These are phyloP conservation scores for Invenusta paracnida DNA, from an alignment of 2,888 invertebrate genomes.

Conservation along the genomic window DNA sequence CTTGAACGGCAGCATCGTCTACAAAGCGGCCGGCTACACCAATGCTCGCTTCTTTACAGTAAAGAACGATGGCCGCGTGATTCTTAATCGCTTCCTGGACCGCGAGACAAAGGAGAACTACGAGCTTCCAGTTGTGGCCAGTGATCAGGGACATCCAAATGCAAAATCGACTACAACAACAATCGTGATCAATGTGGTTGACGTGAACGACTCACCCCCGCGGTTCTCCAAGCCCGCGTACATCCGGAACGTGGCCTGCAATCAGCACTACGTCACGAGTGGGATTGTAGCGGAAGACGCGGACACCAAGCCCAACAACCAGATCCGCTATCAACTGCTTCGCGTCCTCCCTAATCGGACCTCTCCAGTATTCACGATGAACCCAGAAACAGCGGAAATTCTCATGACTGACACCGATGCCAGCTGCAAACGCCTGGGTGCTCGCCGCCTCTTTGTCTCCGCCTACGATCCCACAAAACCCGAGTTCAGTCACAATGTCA, in stretches of 20 bases:
- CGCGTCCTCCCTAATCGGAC: not conserved
- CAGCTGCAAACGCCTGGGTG: not conserved
- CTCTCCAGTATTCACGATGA: not conserved
- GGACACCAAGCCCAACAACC: constrained; percentile 3
- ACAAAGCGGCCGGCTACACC: constrained; percentile 1
- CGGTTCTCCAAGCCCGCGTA: not conserved
- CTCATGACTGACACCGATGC: not conserved
- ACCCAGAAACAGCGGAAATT: not conserved
- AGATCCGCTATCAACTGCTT: not conserved
- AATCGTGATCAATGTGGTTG: not conserved
- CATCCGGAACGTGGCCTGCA: constrained; percentile 13
- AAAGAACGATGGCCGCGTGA: not conserved
- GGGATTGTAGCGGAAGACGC: not conserved
- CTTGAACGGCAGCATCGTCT: not conserved
- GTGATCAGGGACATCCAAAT: not conserved
- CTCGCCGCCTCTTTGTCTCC: not conserved
- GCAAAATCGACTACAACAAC: not conserved
- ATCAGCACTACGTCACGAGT: not conserved
- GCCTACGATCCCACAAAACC: constrained; percentile 20
- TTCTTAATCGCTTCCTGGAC: not conserved
- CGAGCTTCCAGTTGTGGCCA: not conserved
- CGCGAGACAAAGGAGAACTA: not conserved
- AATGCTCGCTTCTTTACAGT: not conserved
- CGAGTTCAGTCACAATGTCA: not conserved
- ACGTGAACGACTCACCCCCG: constrained; percentile 25